These are phyloP conservation scores for Rotaria magnacalcarata DNA, from an alignment of 2,888 invertebrate species.

Conservation along the genomic window DNA sequence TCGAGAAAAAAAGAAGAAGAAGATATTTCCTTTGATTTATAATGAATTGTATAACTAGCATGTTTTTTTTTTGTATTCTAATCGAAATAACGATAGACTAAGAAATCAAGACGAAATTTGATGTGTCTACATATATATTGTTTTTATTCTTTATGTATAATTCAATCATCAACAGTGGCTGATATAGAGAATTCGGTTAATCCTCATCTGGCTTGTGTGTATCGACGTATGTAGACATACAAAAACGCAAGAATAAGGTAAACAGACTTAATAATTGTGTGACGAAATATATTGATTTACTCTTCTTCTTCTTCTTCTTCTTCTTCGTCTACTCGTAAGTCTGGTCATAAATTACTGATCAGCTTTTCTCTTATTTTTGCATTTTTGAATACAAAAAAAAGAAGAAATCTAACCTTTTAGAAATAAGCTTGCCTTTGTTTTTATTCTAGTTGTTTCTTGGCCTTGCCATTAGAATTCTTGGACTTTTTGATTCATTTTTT, in stretches of 20 bases:
- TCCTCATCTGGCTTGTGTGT: not conserved
- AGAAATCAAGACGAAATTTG: not conserved
- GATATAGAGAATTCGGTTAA: not conserved
- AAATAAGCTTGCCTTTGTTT: not conserved
- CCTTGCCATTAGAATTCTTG: too few species aligned
- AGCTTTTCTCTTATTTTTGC: not conserved
- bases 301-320: not conserved
- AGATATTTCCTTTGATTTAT: too few species aligned
- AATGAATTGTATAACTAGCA: too few species aligned
- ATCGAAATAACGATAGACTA: not conserved
- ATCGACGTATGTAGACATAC: not conserved
- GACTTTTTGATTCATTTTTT: too few species aligned
- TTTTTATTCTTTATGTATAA: slow-evolving; percentile 8
- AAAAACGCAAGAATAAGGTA: not conserved
- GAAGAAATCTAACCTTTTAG: not conserved
- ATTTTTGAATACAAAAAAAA: not conserved
- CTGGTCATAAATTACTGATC: not conserved
- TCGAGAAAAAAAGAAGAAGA: not conserved
- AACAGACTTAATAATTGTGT: not conserved
- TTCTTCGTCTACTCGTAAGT: not conserved
- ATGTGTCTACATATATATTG: not conserved
- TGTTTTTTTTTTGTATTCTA: not conserved
- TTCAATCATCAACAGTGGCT: not conserved
- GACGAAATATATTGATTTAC: not conserved
- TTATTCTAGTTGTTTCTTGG: not conserved